phyloP scores from a whole-genome alignment of 1,140 invertebrate species.

The Chironomus tepperi region DNA sequence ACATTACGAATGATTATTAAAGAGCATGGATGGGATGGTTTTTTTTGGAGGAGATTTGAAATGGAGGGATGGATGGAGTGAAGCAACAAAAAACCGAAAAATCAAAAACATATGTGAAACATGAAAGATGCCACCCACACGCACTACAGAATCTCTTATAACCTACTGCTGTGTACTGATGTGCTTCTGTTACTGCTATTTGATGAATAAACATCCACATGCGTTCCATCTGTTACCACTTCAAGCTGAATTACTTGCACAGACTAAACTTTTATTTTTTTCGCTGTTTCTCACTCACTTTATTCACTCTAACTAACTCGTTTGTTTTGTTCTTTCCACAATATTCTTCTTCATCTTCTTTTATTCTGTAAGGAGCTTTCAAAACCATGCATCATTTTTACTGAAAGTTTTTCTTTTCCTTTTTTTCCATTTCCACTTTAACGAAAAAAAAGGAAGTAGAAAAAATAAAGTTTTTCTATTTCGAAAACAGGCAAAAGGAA shows the following conservation, averaged over 20 bases:
- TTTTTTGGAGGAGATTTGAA: not conserved
- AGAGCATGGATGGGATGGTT: not conserved
- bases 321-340: not conserved
- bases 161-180: not conserved
- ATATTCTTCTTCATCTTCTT: not conserved
- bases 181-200: slow-evolving; percentile 4
- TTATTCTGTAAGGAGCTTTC: slow-evolving; percentile 1
- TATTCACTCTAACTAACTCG: too few species aligned
- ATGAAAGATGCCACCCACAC: slow-evolving; percentile 11
- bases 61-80: not conserved
- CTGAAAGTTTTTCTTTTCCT: slow-evolving; percentile 18
- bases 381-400: slow-evolving; percentile 21
- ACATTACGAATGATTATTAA: too few species aligned
- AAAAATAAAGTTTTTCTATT: slow-evolving; percentile 16
- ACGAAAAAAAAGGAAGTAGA: not conserved
- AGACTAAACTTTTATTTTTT: not conserved
- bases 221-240: not conserved
- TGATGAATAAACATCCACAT: slow-evolving; percentile 13
- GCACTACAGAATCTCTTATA: not conserved
- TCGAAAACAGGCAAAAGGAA: not conserved
- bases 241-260: not conserved
- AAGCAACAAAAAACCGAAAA: slow-evolving; percentile 8
- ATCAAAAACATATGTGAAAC: slow-evolving; percentile 8
- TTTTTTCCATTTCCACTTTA: not conserved
- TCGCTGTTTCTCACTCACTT: not conserved